These are phyloP conservation scores for Lucifuga dentata DNA, from an alignment of 2,113 vertebrate genomes.

Conservation along the genomic window DNA sequence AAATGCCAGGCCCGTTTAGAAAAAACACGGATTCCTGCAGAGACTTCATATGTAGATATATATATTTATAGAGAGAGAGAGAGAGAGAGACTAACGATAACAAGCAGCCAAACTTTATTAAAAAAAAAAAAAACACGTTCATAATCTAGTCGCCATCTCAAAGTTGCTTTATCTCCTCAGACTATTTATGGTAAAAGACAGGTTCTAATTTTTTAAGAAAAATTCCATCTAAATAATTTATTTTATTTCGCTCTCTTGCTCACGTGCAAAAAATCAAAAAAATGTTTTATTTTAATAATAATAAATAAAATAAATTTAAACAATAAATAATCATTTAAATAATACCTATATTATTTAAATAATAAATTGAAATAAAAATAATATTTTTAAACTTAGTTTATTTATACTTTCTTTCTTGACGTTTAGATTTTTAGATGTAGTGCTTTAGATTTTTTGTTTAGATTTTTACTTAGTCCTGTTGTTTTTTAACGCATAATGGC, in stretches of 20 bases:
- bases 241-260: conserved; percentile 7
- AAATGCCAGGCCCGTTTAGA: conserved; percentile 26
- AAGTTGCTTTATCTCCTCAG: conserved; percentile 20
- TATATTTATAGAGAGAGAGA: conserved; percentile 25
- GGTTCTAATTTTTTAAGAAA: conserved; percentile 18
- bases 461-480: too few species aligned
- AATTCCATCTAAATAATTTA: not conserved
- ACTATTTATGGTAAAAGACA: conserved; percentile 27
- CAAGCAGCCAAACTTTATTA: conserved; percentile 41
- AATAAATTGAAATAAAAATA: too few species aligned
- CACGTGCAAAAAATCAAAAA: not conserved
- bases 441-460: too few species aligned
- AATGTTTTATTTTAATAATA: too few species aligned
- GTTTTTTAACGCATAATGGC: too few species aligned
- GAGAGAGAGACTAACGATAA: conserved; percentile 34
- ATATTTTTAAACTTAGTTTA: too few species aligned
- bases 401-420: too few species aligned
- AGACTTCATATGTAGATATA: conserved; percentile 32
- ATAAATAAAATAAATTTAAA: too few species aligned
- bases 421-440: too few species aligned
- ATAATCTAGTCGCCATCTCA: conserved; percentile 37
- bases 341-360: too few species aligned
- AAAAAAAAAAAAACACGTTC: conserved; percentile 43
- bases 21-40: conserved; percentile 50
- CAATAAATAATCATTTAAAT: too few species aligned